Evolutionary conservation across 2,888 invertebrate species (phyloP).

Genomic region (Encarsia formosa): DNA sequence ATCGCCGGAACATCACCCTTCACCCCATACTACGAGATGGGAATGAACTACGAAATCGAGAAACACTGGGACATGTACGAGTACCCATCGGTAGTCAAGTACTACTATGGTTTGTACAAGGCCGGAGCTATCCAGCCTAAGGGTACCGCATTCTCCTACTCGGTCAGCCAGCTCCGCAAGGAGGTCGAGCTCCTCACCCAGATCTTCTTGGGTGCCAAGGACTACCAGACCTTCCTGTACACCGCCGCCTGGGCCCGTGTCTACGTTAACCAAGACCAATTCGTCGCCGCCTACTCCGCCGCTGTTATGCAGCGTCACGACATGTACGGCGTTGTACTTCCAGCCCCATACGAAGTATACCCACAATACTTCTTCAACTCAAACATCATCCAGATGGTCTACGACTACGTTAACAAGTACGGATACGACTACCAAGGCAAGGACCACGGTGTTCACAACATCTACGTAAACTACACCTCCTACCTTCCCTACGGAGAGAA

Average conservation of each 20-base stretch:
- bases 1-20: constrained; percentile 61
- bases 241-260: constrained; percentile 67
- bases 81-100: constrained; percentile 52
- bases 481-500: constrained; percentile 55
- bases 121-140: constrained; percentile 57
- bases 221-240: constrained; percentile 66
- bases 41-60: constrained; percentile 58
- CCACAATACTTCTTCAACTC: constrained; percentile 69
- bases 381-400: constrained; percentile 64
- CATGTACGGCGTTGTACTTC: constrained; percentile 62
- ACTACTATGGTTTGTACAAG: constrained; percentile 57
- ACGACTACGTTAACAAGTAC: constrained; percentile 46
- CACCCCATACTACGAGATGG: constrained; percentile 56
- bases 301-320: constrained; percentile 64
- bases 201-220: constrained; percentile 66
- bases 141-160: constrained; percentile 61
- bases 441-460: constrained; percentile 46
- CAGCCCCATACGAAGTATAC: constrained; percentile 69
- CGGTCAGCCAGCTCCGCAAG: constrained; percentile 59
- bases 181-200: constrained; percentile 65
- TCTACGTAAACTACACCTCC: constrained; percentile 62
- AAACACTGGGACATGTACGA: constrained; percentile 58
- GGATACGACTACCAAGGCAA: constrained; percentile 13
- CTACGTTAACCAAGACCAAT: constrained; percentile 67
- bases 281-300: constrained; percentile 58